These are phyloP conservation scores for human (Homo sapiens) DNA, from an alignment of 2,113 vertebrate species.

Conservation along the genomic window DNA sequence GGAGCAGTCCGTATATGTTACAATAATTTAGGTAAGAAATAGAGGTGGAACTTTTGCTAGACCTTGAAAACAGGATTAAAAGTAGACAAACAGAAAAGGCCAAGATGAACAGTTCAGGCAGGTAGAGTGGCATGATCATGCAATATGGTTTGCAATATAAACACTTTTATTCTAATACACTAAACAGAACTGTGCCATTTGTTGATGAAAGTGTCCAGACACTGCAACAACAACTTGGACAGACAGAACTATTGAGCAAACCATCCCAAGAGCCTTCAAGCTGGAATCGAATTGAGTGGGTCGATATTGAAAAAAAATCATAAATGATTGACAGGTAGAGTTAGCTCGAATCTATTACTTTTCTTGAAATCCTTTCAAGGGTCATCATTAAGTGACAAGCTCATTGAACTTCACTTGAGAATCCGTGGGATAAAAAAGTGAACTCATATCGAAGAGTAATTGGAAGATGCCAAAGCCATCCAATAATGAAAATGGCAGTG, in stretches of 20 bases:
- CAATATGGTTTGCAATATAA: background rate
- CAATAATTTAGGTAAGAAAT: background rate
- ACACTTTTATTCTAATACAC: background rate
- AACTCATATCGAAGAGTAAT: constrained; percentile 62
- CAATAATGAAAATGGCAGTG: constrained; percentile 50
- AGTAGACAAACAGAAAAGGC: background rate
- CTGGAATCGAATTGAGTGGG: constrained; percentile 73
- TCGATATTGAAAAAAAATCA: constrained; percentile 73
- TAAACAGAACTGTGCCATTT: constrained; percentile 24
- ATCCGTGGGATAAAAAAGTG: constrained; percentile 68
- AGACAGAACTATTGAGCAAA: constrained; percentile 59
- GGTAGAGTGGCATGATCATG: background rate
- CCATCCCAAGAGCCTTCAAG: constrained; percentile 50
- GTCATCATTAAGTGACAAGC: constrained; percentile 76
- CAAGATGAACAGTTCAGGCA: background rate
- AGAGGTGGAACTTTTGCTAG: background rate
- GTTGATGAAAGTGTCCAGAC: constrained; percentile 18
- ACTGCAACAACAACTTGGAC: background rate
- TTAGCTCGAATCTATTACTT: constrained; percentile 77
- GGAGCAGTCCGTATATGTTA: background rate
- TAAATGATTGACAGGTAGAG: constrained; percentile 73
- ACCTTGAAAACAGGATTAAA: background rate
- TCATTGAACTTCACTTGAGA: constrained; percentile 72
- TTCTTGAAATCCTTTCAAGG: constrained; percentile 75
- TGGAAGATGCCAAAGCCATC: constrained; percentile 37